These are phyloP conservation scores for Sphaeramia orbicularis DNA, from an alignment of 2,797 vertebrate species.

Conservation along the genomic window DNA sequence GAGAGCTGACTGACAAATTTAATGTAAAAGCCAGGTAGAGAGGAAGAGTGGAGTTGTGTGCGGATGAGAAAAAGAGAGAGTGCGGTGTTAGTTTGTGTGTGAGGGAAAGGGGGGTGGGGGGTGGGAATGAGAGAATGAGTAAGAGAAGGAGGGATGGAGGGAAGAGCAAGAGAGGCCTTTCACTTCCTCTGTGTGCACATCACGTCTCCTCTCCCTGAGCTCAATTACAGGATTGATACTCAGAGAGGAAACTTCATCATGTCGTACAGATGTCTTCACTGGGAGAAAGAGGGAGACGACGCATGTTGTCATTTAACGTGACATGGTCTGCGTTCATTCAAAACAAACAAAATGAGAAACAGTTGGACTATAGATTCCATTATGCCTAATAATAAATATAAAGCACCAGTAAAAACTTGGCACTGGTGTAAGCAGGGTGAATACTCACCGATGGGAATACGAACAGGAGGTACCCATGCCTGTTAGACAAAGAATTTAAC, in stretches of 20 bases:
- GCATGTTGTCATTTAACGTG: conserved; percentile 82
- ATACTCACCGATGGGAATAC: conserved; percentile 5
- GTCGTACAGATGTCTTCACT: conserved; percentile 88
- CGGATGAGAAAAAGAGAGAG: conserved; percentile 1
- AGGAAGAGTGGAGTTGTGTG: conserved; percentile 24
- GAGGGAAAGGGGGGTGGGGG: background rate
- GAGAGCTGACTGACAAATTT: conserved; percentile 65
- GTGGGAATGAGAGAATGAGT: conserved; percentile 9
- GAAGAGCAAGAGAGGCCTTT: conserved; percentile 49
- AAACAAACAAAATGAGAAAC: conserved; percentile 72
- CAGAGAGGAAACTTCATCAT: conserved; percentile 88
- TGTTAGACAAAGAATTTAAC: conserved; percentile 56
- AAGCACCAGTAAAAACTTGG: background rate
- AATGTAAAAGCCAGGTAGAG: conserved; percentile 58
- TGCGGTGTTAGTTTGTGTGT: conserved; percentile 4
- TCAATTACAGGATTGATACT: conserved; percentile 89
- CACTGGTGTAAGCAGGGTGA: background rate
- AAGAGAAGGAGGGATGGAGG: conserved; percentile 36
- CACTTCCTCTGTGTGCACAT: conserved; percentile 82
- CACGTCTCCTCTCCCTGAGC: conserved; percentile 83
- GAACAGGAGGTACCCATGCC: conserved; percentile 33
- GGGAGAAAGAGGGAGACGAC: conserved; percentile 67
- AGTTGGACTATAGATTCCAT: conserved; percentile 64
- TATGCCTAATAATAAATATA: conserved; percentile 53
- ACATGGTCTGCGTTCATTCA: conserved; percentile 65